Evolutionary conservation across 1,140 invertebrate genomes (phyloP).

Genomic region (Heliconius himera): DNA sequence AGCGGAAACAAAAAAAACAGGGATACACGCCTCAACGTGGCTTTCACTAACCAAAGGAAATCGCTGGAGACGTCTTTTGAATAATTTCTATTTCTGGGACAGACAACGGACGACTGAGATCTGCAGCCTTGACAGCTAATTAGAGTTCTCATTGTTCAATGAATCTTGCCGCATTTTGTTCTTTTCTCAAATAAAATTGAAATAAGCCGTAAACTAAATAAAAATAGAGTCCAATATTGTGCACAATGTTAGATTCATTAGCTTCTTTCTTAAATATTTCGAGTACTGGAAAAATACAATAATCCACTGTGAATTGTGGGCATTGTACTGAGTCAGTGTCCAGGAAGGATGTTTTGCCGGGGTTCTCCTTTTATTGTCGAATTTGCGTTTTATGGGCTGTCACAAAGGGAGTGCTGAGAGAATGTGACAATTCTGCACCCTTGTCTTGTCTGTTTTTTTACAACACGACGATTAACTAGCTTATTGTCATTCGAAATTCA

Average conservation of each 20-base stretch:
- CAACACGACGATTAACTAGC: conserved; percentile 37
- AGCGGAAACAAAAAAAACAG: conserved; percentile 47
- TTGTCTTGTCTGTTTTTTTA: conserved; percentile 60
- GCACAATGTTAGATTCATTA: conserved; percentile 65
- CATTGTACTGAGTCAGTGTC: conserved; percentile 79
- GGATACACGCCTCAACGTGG: conserved; percentile 46
- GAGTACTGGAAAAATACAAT: conserved; percentile 78
- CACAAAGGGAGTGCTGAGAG: conserved; percentile 68
- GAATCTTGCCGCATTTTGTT: conserved; percentile 66
- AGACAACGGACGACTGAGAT: conserved; percentile 65
- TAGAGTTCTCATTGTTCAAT: conserved; percentile 77
- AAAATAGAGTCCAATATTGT: conserved; percentile 56
- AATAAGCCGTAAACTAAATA: conserved; percentile 44
- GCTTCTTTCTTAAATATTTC: conserved; percentile 77
- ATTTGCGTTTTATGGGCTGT: conserved; percentile 80
- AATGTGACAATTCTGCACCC: conserved; percentile 72
- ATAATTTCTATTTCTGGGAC: conserved; percentile 77
- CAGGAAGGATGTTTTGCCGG: conserved; percentile 79
- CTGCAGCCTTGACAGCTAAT: conserved; percentile 79
- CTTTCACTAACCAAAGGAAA: conserved; percentile 68
- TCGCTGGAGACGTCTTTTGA: conserved; percentile 76
- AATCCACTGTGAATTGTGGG: conserved; percentile 73
- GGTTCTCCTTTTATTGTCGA: conserved; percentile 79
- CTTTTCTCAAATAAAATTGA: conserved; percentile 40
- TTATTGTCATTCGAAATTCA: conserved; percentile 18